phyloP scores from a whole-genome alignment of 2,797 vertebrate species.

The Microtus obscurus region DNA sequence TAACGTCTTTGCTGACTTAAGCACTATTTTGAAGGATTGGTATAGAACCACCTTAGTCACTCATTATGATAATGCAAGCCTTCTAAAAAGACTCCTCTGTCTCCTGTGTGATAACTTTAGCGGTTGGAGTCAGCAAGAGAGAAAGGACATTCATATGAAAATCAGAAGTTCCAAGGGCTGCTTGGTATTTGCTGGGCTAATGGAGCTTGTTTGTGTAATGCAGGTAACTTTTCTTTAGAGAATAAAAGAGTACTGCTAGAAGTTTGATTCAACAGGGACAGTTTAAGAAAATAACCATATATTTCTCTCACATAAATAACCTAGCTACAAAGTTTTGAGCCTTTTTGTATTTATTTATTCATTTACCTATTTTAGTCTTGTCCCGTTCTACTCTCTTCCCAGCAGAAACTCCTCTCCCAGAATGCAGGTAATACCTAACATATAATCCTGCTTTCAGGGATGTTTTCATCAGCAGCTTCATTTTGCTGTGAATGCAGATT shows the following conservation, averaged over 20 bases:
- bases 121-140: conserved; percentile 49
- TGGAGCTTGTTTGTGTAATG: conserved; percentile 47
- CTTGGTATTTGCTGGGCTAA: conserved; percentile 59
- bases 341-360: background rate
- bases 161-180: background rate
- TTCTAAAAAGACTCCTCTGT: conserved; percentile 15
- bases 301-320: background rate
- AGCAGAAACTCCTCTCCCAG: background rate
- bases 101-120: background rate
- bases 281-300: background rate
- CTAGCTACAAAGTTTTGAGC: background rate
- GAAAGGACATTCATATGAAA: conserved; percentile 31
- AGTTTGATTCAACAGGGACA: background rate
- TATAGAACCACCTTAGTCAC: conserved; percentile 5
- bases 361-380: background rate
- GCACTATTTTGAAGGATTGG: background rate
- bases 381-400: background rate
- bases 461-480: background rate
- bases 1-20: conserved; percentile 15
- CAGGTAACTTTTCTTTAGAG: background rate
- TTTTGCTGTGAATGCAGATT: background rate
- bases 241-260: background rate
- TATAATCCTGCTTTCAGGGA: conserved; percentile 23
- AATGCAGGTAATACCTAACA: background rate
- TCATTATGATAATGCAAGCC: conserved; percentile 32